Percentiles rank a stretch among this genome's conserved stretches.
These are phyloP conservation scores for Proisotoma minuta DNA, from an alignment of 2,888 invertebrate species.

Conservation along the genomic window DNA sequence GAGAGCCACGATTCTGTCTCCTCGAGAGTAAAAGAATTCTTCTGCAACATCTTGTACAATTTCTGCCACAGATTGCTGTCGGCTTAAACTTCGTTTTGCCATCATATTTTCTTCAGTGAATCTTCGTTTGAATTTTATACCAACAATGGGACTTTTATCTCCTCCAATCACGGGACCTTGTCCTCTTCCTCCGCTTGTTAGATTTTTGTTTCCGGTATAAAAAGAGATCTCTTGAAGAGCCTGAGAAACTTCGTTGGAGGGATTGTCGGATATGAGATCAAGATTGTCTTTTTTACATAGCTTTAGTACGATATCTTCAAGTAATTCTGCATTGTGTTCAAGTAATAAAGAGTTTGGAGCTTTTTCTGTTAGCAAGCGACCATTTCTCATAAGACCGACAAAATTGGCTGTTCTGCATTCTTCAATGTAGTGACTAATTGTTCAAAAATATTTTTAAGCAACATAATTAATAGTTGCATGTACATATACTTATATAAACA, in stretches of 20 bases:
- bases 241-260: slow-evolving; percentile 12
- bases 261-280: not conserved
- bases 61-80: slow-evolving; percentile 15
- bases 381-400: slow-evolving; percentile 89
- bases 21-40: slow-evolving; percentile 19
- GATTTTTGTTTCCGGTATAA: slow-evolving; percentile 20
- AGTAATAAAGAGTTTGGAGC: slow-evolving; percentile 72
- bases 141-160: slow-evolving; percentile 19
- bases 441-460: no score
- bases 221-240: slow-evolving; percentile 24
- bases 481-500: no score
- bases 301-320: slow-evolving; percentile 9
- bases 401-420: not conserved
- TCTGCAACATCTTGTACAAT: slow-evolving; percentile 19
- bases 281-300: slow-evolving; percentile 5
- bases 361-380: slow-evolving; percentile 82
- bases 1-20: slow-evolving; percentile 22
- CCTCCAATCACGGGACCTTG: slow-evolving; percentile 7
- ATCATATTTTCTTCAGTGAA: slow-evolving; percentile 20
- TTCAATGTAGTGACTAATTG: no score
- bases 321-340: slow-evolving; percentile 63
- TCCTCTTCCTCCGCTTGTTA: slow-evolving; percentile 9
- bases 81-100: not conserved
- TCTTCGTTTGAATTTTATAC: slow-evolving; percentile 28
- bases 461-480: no score